Evolutionary conservation across 2,888 invertebrate species (phyloP).

Genomic region (Tetrapedia diversipes): DNA sequence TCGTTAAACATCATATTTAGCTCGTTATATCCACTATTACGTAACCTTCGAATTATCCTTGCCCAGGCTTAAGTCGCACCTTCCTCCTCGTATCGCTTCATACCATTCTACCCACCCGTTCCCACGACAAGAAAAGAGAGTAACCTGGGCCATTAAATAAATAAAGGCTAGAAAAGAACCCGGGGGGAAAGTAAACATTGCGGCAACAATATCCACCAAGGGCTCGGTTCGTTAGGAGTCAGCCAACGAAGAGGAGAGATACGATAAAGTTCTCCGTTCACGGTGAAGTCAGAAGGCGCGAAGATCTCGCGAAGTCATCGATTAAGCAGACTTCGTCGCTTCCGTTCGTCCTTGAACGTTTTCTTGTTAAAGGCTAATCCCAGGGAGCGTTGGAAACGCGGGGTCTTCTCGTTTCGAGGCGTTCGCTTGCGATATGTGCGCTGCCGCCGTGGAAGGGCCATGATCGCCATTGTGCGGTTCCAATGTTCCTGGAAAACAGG

Average conservation of each 20-base stretch:
- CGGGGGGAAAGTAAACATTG: background rate
- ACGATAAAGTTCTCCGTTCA: slow-evolving; percentile 31
- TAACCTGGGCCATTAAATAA: background rate
- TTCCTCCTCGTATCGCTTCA: too few species aligned
- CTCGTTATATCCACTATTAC: background rate
- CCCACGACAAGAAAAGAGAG: background rate
- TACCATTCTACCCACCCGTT: background rate
- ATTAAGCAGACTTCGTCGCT: slow-evolving; percentile 33
- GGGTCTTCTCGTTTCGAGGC: background rate
- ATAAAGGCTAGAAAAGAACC: background rate
- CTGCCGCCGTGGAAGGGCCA: too few species aligned
- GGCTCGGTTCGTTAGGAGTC: background rate
- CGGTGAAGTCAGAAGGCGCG: slow-evolving; percentile 7
- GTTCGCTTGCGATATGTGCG: too few species aligned
- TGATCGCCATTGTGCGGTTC: slow-evolving; percentile 11
- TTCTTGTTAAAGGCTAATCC: background rate
- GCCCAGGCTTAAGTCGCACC: background rate
- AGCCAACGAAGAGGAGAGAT: slow-evolving; percentile 3
- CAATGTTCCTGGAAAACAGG: slow-evolving; percentile 27
- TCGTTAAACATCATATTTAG: background rate
- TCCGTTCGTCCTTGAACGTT: slow-evolving; percentile 20
- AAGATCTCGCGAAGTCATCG: slow-evolving; percentile 46
- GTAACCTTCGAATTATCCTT: background rate
- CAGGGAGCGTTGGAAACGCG: too few species aligned
- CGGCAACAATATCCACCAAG: background rate